Conservation (phyloP, 1,140 invertebrate genomes). For the Anadara kagoshimensis region DNA sequence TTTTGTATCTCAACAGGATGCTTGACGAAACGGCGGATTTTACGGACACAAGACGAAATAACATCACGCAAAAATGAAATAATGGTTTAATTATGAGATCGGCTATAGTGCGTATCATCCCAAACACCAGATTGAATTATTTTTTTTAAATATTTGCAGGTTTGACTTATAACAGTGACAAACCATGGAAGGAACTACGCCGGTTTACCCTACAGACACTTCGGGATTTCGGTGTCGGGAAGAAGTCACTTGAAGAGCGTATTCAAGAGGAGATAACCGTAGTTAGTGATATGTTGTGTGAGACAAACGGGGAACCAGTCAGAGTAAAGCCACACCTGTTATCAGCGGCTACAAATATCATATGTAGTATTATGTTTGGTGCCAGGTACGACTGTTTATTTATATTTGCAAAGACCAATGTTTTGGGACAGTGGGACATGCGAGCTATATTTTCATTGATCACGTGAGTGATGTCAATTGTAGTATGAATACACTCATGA, state of each 20-base stretch:
- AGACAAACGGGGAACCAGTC: slow-evolving; percentile 36
- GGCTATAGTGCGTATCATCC: too few relatives aligned
- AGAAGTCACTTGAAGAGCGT: slow-evolving; percentile 56
- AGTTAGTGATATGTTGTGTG: slow-evolving; percentile 39
- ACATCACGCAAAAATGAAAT: too few relatives aligned
- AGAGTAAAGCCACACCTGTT: slow-evolving; percentile 46
- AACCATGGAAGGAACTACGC: slow-evolving; percentile 73
- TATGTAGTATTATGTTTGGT: slow-evolving; percentile 62
- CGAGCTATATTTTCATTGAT: too few relatives aligned
- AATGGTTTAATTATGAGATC: too few relatives aligned
- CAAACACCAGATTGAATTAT: too few relatives aligned
- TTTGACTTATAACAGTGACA: slow-evolving; percentile 55
- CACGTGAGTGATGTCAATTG: too few relatives aligned
- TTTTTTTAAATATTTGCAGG: slow-evolving; percentile 20
- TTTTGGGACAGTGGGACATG: too few relatives aligned
- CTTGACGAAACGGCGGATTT: too few relatives aligned
- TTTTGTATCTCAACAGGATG: too few relatives aligned
- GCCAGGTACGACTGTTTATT: slow-evolving; percentile 40
- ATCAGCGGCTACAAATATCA: slow-evolving; percentile 57
- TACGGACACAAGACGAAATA: too few relatives aligned
- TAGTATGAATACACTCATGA: too few relatives aligned
- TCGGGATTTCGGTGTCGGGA: slow-evolving; percentile 86
- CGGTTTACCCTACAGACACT: slow-evolving; percentile 92
- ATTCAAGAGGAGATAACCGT: slow-evolving; percentile 54
- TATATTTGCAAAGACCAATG: too few relatives aligned